Evolutionary conservation across 2,888 invertebrate species (phyloP), one percentile per base, ranked within the genome.

Genomic region (Cheilosia grossa): DNA sequence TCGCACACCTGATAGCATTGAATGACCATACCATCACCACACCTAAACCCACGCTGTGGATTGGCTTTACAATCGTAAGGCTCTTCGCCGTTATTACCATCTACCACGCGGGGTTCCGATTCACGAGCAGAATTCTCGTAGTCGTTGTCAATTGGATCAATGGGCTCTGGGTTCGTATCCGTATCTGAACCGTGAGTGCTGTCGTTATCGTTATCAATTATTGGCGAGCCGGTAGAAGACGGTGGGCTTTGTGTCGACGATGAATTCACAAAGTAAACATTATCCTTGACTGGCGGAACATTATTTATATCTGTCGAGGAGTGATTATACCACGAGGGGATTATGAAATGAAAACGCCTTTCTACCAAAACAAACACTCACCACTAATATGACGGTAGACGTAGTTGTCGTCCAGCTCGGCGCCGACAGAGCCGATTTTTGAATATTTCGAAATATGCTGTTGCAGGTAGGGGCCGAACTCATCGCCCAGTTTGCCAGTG

Each of bases 1-100:
- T 95, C 92, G 88, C 95, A 95, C 0, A 93, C 92, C 49, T 90
- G 87, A 2, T 79, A 90, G 69, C 93, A 91, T 42, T 93, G 92
- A 80, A 96, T 94, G 87, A 95, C 95, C 5, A 93, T 93, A 0
- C 94, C 89, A 75, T 94, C 93, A 15, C 88, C 89, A 90, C 97
- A 97, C 81, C 93, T 93, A 92, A 94, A 95, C 88, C 95, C 93
- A 83, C 94, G 93, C 10, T 92, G 42, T 2, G 89, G 89, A 30
- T 88, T 51, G 0, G n/a, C 69, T 19, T 61, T 19, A 53, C 89
- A 89, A 59, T 79, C 64, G 19, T 51, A 53, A 37, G 53, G 19
- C 17, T 42, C 42, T 13, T 15, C 53, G 4, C 61, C 40, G 17
- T 51, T 15, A n/a, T 13, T 30, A n/a, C 24, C 53, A 19, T 21